Evolutionary conservation across 2,113 vertebrate genomes (phyloP), one percentile per base, ranked within the genome.

Genomic region (Tichodroma muraria): DNA sequence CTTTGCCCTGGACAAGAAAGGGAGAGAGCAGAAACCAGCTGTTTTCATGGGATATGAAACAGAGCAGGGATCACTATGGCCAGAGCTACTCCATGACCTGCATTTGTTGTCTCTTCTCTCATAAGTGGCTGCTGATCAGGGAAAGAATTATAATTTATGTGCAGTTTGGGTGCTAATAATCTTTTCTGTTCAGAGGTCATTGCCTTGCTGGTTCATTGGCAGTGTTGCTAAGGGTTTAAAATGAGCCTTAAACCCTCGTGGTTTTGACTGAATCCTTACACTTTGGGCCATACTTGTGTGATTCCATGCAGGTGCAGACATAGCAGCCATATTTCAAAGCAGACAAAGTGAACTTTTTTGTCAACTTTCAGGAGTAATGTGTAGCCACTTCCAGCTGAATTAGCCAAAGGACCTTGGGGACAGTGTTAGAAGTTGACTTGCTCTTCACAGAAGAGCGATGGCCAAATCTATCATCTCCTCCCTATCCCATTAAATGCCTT

Each of bases 1-100:
- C 98, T 97, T 99, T 99, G 52, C 98, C 98, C 98, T 99, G 94
- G 33, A 40, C 9, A 45, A 54, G 63, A 84, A 85, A 49, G 66
- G 38, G 31, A 92, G 49, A 71, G 40, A 56, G 47, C 18, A 89
- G 59, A 35, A 50, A 28, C 8, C 8, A 66, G 22, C 30, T n/a
- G 1, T 76, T 90, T 81, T 21, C 24, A 31, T 24, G 37, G 11
- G 45, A 13, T 53, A 11, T 16, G 31, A 53, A 54, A 24, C 24
- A 70, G 47, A 80, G 64, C 68, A 83, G 33, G 66, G 37, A 70
- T 72, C 28, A 4, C 25, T 33, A 3, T 15, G 33, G 20, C 31
- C 77, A 64, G 28, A n/a, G 24, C 28, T 64, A 8, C 9, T 42
- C 12, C 33, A 14, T 70, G 30, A 25, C 12, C 19, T 56, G 35